Evolutionary conservation across 2,797 vertebrate species (phyloP).

Genomic region (Miichthys miiuy): DNA sequence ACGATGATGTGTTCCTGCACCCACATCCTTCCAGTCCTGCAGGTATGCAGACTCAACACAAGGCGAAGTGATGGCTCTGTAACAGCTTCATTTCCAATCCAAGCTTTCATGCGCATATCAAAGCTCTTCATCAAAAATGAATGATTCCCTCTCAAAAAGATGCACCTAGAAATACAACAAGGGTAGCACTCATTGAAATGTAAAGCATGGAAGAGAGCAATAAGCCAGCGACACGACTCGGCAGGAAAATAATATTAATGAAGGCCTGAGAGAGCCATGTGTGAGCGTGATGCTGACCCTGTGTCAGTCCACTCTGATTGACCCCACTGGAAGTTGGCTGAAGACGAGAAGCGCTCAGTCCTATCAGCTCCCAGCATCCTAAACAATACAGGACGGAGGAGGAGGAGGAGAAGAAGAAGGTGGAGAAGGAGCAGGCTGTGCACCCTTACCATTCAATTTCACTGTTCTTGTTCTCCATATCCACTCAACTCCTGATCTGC

Average conservation of each 20-base stretch:
- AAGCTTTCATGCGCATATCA: slow-evolving; percentile 59
- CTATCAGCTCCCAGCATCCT: slow-evolving; percentile 20
- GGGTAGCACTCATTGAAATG: slow-evolving; percentile 52
- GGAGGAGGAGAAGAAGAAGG: slow-evolving; percentile 7
- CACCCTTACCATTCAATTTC: slow-evolving; percentile 15
- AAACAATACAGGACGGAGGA: slow-evolving; percentile 5
- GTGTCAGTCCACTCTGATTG: slow-evolving; percentile 54
- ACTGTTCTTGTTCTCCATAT: not conserved
- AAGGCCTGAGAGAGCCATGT: slow-evolving; percentile 49
- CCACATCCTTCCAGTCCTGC: slow-evolving; percentile 7
- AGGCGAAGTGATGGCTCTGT: slow-evolving; percentile 3
- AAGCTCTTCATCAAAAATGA: slow-evolving; percentile 55
- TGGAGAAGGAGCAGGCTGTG: slow-evolving; percentile 12
- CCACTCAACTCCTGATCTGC: not conserved
- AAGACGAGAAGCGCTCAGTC: slow-evolving; percentile 25
- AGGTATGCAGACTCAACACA: slow-evolving; percentile 15
- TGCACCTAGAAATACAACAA: slow-evolving; percentile 30
- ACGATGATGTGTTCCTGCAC: not conserved
- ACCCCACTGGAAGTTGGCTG: slow-evolving; percentile 48
- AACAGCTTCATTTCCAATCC: slow-evolving; percentile 35
- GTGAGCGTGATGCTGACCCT: slow-evolving; percentile 39
- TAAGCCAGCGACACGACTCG: slow-evolving; percentile 26
- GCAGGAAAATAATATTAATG: slow-evolving; percentile 62
- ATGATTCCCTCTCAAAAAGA: slow-evolving; percentile 41
- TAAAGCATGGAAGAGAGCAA: slow-evolving; percentile 33